These are phyloP conservation scores for Pipistrellus pygmaeus DNA, from an alignment of 2,797 vertebrate species.

Conservation along the genomic window DNA sequence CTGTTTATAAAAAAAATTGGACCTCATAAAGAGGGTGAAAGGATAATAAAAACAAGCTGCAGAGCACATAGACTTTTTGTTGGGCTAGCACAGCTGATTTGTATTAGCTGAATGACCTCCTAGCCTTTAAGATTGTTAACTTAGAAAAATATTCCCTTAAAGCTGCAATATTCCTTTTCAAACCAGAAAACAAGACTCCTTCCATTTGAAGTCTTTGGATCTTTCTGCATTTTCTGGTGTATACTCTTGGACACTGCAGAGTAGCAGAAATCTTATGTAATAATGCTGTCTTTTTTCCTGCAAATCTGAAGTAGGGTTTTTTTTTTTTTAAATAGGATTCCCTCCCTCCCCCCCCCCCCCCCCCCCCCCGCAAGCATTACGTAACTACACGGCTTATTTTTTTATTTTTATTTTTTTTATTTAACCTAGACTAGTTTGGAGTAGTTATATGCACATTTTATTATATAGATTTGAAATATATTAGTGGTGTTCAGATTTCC, in stretches of 20 bases:
- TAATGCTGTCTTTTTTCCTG: slow-evolving; percentile 27
- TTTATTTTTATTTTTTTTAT: neutral
- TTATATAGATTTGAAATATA: slow-evolving; percentile 73
- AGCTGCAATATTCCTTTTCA: slow-evolving; percentile 90
- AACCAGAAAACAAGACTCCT: slow-evolving; percentile 85
- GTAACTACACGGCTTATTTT: slow-evolving; percentile 60
- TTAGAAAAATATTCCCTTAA: slow-evolving; percentile 91
- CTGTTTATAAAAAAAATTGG: slow-evolving; percentile 91
- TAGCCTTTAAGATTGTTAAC: slow-evolving; percentile 90
- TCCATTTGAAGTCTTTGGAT: slow-evolving; percentile 83
- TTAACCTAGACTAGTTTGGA: slow-evolving; percentile 55
- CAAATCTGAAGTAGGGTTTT: slow-evolving; percentile 53
- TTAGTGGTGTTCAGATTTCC: slow-evolving; percentile 73
- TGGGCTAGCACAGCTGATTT: slow-evolving; percentile 89
- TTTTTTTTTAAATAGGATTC: slow-evolving; percentile 4
- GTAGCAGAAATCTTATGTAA: slow-evolving; percentile 73
- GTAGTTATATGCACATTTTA: slow-evolving; percentile 67
- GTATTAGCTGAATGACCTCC: slow-evolving; percentile 90
- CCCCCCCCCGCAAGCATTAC: slow-evolving; percentile 25
- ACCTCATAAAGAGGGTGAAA: slow-evolving; percentile 91
- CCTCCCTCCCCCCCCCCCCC: neutral
- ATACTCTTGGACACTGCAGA: slow-evolving; percentile 58
- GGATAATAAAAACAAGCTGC: slow-evolving; percentile 91
- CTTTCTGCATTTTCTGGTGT: slow-evolving; percentile 82
- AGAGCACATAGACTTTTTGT: slow-evolving; percentile 89